Conservation (phyloP, 92 coral and sea anemone genomes). For the Palythoa caribaeorum region DNA sequence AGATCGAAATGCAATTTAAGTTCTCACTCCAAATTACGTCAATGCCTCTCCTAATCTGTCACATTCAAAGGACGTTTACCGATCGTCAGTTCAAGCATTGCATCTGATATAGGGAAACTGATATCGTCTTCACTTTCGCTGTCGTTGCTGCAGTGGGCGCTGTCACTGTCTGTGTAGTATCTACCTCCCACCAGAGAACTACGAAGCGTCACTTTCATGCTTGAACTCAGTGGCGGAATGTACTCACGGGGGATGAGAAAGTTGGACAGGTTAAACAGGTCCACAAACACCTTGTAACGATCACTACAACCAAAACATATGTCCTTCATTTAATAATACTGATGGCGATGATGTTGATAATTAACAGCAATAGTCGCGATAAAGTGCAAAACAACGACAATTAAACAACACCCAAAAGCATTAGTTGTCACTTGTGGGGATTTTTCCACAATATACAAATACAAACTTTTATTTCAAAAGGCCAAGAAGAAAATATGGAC, state of each 20-base stretch:
- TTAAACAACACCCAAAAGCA: no score
- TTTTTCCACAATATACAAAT: no score
- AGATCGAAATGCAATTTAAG: no score
- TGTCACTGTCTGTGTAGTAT: slow-evolving; percentile 74
- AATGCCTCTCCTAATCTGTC: no score
- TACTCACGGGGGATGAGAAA: slow-evolving; percentile 91
- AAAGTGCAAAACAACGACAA: no score
- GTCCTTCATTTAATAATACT: no score
- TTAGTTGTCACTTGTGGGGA: no score
- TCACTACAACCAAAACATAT: slow-evolving; percentile 63
- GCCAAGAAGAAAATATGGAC: no score
- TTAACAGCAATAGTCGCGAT: no score
- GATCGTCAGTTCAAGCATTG: background rate
- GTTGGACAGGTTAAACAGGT: slow-evolving; percentile 89
- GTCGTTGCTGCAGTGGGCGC: slow-evolving; percentile 83
- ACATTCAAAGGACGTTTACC: background rate
- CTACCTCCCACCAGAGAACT: slow-evolving; percentile 61
- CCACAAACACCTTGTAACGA: slow-evolving; percentile 95
- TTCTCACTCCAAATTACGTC: no score
- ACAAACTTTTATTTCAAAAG: no score
- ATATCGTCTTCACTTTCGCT: slow-evolving; percentile 71
- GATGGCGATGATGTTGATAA: no score
- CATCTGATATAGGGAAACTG: background rate
- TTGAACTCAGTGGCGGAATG: slow-evolving; percentile 85
- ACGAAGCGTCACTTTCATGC: slow-evolving; percentile 85